Conservation (phyloP, 2,888 invertebrate genomes). For the Rhingia rostrata region DNA sequence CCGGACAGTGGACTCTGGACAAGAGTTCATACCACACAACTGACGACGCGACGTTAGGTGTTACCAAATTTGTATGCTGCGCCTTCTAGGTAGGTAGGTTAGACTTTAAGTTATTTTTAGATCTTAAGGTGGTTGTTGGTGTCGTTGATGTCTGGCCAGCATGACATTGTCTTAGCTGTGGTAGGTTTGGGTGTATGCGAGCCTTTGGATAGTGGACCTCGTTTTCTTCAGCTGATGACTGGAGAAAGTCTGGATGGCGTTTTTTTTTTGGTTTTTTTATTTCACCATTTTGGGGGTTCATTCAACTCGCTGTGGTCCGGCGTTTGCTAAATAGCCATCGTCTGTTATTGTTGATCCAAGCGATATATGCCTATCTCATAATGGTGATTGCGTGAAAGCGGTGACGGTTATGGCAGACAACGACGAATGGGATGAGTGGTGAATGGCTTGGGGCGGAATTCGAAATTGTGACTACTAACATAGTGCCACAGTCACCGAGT, state of each 20-base stretch:
- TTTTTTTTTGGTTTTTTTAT: constrained; percentile 26
- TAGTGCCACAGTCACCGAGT: constrained; percentile 82
- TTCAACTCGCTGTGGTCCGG: constrained; percentile 67
- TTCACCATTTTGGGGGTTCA: constrained; percentile 70
- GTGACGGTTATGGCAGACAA: constrained; percentile 62
- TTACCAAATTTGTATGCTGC: constrained; percentile 64
- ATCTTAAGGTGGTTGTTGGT: constrained; percentile 1
- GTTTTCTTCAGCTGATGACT: constrained; percentile 76
- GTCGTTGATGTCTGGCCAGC: constrained; percentile 18
- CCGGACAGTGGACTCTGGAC: constrained; percentile 16
- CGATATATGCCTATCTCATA: constrained; percentile 57
- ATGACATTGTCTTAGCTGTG: constrained; percentile 50
- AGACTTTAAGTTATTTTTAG: constrained; percentile 60
- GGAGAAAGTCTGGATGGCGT: constrained; percentile 76
- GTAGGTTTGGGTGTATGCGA: constrained; percentile 12
- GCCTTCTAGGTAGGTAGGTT: constrained; percentile 40
- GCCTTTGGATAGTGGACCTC: constrained; percentile 71
- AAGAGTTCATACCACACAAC: constrained; percentile 12
- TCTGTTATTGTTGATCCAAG: constrained; percentile 54
- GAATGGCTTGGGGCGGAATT: constrained; percentile 35
- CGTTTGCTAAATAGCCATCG: constrained; percentile 69
- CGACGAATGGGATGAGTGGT: constrained; percentile 32
- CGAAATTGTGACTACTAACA: constrained; percentile 80
- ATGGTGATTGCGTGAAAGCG: constrained; percentile 69
- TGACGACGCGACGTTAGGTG: constrained; percentile 31